These are phyloP conservation scores for Montipora efflorescens DNA, from an alignment of 64 coral and sea anemone genomes.

Conservation along the genomic window DNA sequence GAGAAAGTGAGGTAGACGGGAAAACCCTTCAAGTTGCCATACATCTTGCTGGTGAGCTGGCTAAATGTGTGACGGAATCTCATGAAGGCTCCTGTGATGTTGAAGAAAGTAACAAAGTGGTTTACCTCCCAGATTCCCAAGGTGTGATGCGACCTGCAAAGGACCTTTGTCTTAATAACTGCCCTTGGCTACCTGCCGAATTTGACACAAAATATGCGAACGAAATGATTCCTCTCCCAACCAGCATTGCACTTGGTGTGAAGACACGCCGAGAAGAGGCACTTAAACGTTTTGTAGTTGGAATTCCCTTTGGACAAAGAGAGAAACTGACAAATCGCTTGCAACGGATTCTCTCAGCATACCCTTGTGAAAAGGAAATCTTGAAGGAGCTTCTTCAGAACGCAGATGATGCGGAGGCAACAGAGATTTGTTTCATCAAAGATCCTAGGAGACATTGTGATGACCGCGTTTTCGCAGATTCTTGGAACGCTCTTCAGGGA, in stretches of 20 bases:
- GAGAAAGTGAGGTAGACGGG: constrained; percentile 1
- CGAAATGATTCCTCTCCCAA: constrained; percentile 27
- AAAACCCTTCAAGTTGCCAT: constrained; percentile 35
- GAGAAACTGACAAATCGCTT: constrained; percentile 90
- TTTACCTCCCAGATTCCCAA: constrained; percentile 68
- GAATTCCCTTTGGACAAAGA: constrained; percentile 88
- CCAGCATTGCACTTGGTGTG: constrained; percentile 40
- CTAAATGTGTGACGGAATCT: not conserved
- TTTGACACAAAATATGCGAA: constrained; percentile 38
- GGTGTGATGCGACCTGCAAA: constrained; percentile 32
- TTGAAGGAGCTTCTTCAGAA: constrained; percentile 98
- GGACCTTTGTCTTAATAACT: constrained; percentile 75
- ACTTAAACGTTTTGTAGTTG: constrained; percentile 23
- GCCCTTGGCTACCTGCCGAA: constrained; percentile 75
- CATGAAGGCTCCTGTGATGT: not conserved
- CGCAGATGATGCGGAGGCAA: constrained; percentile 95
- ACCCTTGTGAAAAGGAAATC: constrained; percentile 85
- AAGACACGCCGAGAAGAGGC: constrained; percentile 81
- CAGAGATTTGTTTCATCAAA: constrained; percentile 85
- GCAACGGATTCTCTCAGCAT: constrained; percentile 68
- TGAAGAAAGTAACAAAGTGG: not conserved
- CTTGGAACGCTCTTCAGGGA: constrained; percentile 86
- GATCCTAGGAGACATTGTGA: constrained; percentile 70
- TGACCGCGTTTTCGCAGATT: constrained; percentile 77
- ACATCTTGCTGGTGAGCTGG: constrained; percentile 32